These are phyloP conservation scores for Vanessa atalanta DNA, from an alignment of 1,140 invertebrate genomes.

Conservation along the genomic window DNA sequence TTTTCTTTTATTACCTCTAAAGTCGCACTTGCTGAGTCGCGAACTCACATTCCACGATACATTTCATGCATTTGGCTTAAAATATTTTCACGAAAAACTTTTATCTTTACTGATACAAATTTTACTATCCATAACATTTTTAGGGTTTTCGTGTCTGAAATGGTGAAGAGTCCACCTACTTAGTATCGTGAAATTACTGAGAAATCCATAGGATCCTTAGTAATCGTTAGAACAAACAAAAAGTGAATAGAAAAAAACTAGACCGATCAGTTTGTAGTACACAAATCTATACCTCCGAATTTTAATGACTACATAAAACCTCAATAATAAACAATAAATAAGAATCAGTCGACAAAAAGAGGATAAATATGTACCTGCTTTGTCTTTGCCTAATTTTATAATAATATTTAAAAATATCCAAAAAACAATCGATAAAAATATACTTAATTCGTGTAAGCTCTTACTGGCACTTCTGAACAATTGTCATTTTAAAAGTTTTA, in stretches of 20 bases:
- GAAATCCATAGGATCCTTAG: background rate
- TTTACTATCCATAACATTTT: constrained; percentile 32
- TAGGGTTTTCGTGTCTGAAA: background rate
- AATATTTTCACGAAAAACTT: constrained; percentile 40
- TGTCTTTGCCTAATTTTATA: no score
- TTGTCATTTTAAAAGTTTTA: no score
- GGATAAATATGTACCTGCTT: no score
- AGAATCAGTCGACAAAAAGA: no score
- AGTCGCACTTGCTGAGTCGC: constrained; percentile 54
- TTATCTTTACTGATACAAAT: constrained; percentile 34
- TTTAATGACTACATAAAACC: no score
- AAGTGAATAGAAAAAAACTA: background rate
- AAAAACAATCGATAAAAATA: no score
- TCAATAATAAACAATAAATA: no score
- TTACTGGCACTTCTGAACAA: no score
- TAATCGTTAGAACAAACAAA: background rate
- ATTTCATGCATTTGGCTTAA: constrained; percentile 43
- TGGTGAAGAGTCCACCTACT: background rate
- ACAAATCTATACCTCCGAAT: no score
- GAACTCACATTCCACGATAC: constrained; percentile 44
- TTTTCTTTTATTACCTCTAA: constrained; percentile 71
- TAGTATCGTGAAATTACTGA: background rate
- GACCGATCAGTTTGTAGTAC: no score
- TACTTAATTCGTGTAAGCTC: no score
- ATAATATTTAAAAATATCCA: no score